These are phyloP conservation scores for Hydrocynus forskahlii DNA, from an alignment of 2,797 vertebrate species.

Conservation along the genomic window DNA sequence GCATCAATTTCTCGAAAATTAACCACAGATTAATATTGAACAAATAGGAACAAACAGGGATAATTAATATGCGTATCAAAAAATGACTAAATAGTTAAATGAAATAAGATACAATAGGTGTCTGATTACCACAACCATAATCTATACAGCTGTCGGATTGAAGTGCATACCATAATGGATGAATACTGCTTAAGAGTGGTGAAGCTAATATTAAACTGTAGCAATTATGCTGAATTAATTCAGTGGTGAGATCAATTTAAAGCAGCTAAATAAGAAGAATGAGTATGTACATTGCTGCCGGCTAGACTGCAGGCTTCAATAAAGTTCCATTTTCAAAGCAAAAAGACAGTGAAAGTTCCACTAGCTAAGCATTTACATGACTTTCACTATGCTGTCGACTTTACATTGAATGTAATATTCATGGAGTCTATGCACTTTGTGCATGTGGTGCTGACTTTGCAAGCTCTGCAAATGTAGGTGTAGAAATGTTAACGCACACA, in stretches of 20 bases:
- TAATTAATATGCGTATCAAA: too few relatives aligned
- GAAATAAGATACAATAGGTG: too few relatives aligned
- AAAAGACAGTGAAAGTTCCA: neutral
- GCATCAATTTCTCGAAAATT: too few relatives aligned
- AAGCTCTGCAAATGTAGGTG: neutral
- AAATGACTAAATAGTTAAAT: too few relatives aligned
- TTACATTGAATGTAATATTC: neutral
- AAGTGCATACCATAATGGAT: neutral
- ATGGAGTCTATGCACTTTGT: neutral
- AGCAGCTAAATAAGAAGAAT: neutral
- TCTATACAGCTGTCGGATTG: neutral
- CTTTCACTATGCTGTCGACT: neutral
- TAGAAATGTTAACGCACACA: neutral
- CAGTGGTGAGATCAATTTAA: neutral
- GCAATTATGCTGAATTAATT: neutral
- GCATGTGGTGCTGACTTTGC: neutral
- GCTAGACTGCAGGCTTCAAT: constrained; percentile 7
- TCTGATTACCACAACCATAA: too few relatives aligned
- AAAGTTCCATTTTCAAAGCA: neutral
- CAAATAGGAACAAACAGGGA: too few relatives aligned
- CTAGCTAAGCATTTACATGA: neutral
- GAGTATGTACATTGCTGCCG: neutral
- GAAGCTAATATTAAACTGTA: neutral
- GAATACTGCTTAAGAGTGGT: neutral
- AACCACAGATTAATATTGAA: too few relatives aligned